Evolutionary conservation across 2,888 invertebrate genomes (phyloP), one percentile per base, ranked within the genome.

Genomic region (Drosophila aldrichi): DNA sequence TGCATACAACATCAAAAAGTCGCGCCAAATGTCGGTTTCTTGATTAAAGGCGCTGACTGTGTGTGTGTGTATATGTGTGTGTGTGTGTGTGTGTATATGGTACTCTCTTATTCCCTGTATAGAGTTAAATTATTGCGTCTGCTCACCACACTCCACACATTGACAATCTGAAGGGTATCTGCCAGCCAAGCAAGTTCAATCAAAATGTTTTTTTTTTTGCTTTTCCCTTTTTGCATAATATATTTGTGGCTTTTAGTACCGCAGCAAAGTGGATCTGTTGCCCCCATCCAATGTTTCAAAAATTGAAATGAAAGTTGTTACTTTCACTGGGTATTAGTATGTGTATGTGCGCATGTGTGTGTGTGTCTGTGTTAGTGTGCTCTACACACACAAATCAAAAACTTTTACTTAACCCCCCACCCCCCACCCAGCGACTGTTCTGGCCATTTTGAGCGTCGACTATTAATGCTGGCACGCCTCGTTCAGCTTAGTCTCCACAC

Each of bases 341-440:
- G 81, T 20, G 63, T 61, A 55, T 57, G 5, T 40, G 36, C 18
- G 20, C 38, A 32, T 41, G 7, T 14, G 36, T 25, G 20, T 61
- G 34, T 29, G 29, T 61, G 22, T 51, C 10, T 40, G 46, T 57
- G 57, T 44, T 14, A 36, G 46, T 57, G 43, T 68, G 67, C 59
- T 70, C 41, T 70, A 77, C 74, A 74, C 69, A 85, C 88, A 82
- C 88, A 85, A 85, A 88, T 82, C 81, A 82, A 82, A 87, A 82
- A 82, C 82, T 82, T 82, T 84, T 84, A 82, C 84, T 81, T 67
- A 63, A 63, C 73, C 77, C n/a, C n/a, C n/a, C n/a, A n/a, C n/a
- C n/a, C n/a, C n/a, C 68, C 38, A 8, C 49, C 16, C 20, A 32
- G 29, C 36, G 25, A 2, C n/a, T 18, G 20, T 49, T 36, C n/a